Percentiles rank a stretch among this genome's conserved stretches.
These are phyloP conservation scores for Drosophila planitibia DNA, from an alignment of 2,888 invertebrate species.

Conservation along the genomic window DNA sequence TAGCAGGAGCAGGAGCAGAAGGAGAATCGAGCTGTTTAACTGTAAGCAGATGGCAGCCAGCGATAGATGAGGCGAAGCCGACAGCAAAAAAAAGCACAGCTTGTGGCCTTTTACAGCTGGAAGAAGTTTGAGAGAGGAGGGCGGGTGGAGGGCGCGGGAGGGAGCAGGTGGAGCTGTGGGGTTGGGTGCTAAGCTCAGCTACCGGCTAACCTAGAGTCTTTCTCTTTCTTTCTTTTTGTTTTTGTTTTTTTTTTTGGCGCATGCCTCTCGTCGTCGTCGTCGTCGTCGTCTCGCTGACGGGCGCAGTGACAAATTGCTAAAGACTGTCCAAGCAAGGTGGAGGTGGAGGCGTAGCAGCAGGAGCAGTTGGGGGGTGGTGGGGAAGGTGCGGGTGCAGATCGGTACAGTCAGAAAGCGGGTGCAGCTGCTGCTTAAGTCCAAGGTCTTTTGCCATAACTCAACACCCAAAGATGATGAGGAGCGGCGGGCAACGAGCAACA, in stretches of 20 bases:
- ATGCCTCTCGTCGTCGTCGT: slow-evolving; percentile 55
- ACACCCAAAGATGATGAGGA: slow-evolving; percentile 59
- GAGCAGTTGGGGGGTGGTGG: neutral
- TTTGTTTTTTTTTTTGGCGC: slow-evolving; percentile 51
- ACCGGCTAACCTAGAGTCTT: slow-evolving; percentile 30
- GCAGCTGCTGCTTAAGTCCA: slow-evolving; percentile 51
- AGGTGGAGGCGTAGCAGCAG: neutral
- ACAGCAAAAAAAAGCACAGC: slow-evolving; percentile 11
- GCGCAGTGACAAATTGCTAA: slow-evolving; percentile 72
- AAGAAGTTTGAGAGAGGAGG: neutral
- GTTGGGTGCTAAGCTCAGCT: slow-evolving; percentile 11
- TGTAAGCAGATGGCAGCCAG: slow-evolving; percentile 74
- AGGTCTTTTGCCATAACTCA: slow-evolving; percentile 74
- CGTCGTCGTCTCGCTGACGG: slow-evolving; percentile 63
- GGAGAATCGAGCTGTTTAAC: slow-evolving; percentile 60
- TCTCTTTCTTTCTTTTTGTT: neutral
- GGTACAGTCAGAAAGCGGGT: slow-evolving; percentile 47
- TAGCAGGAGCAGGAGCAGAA: slow-evolving; percentile 11
- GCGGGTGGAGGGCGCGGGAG: neutral
- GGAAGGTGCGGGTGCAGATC: slow-evolving; percentile 43
- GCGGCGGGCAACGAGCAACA: slow-evolving; percentile 27
- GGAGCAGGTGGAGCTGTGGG: neutral
- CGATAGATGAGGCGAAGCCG: slow-evolving; percentile 63
- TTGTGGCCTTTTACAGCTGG: slow-evolving; percentile 1
- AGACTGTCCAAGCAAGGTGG: slow-evolving; percentile 6